phyloP scores from a whole-genome alignment of 2,113 vertebrate species.

The Heterochromis multidens region DNA sequence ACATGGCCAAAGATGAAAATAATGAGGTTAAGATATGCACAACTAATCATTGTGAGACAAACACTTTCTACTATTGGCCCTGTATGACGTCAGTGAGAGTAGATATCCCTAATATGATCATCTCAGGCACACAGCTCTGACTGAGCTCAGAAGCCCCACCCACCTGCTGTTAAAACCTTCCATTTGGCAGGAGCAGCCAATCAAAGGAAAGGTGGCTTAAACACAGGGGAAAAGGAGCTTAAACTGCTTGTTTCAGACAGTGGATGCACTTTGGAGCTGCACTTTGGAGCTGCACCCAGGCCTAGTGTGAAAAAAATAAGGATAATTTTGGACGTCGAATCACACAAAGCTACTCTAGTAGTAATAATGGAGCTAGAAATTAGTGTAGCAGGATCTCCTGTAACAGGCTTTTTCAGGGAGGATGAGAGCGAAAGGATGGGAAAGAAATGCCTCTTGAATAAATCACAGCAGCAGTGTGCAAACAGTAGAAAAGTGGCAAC shows the following conservation, averaged over 20 bases:
- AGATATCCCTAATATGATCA: not conserved
- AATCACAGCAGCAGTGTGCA: not conserved
- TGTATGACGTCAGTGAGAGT: not conserved
- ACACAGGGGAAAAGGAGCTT: fast-evolving
- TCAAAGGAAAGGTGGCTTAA: not conserved
- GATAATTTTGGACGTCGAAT: not conserved
- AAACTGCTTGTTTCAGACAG: fast-evolving
- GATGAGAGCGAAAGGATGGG: not conserved
- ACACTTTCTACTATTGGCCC: not conserved
- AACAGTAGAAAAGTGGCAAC: not conserved
- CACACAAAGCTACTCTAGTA: fast-evolving
- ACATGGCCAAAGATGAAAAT: not conserved
- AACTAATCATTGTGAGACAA: no score
- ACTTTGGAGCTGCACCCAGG: not conserved
- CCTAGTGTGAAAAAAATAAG: not conserved
- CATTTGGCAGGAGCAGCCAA: not conserved
- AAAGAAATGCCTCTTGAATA: no score
- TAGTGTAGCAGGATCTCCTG: not conserved
- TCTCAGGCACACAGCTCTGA: not conserved
- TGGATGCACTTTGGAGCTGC: not conserved
- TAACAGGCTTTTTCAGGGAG: not conserved
- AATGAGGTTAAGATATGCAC: fast-evolving
- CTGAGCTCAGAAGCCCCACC: not conserved
- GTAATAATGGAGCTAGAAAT: not conserved
- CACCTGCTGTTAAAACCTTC: not conserved